Conservation (phyloP, 2,888 invertebrate species). For the Formica aserva region DNA sequence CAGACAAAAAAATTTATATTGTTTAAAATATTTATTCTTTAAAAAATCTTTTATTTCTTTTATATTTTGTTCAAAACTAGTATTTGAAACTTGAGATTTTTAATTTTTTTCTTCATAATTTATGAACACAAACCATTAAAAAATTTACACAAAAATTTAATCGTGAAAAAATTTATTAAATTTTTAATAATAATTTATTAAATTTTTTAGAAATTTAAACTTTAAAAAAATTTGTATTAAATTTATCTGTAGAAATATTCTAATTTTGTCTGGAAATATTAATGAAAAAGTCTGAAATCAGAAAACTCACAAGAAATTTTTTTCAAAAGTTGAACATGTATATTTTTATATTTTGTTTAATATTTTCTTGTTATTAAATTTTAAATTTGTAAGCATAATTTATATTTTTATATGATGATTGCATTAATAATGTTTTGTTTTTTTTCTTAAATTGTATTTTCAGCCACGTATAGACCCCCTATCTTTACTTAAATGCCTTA, state of each 20-base stretch:
- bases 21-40: not conserved
- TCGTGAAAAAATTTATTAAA: not conserved
- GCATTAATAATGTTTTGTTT: not conserved
- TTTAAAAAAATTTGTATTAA: not conserved
- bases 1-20: not conserved
- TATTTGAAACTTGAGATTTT: not conserved
- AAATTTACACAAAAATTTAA: not conserved
- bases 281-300: not conserved
- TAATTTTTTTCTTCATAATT: not conserved
- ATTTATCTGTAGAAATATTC: not conserved
- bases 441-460: constrained; percentile 58
- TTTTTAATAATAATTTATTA: not conserved
- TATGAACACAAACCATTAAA: not conserved
- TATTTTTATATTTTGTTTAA: not conserved
- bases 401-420: constrained; percentile 35
- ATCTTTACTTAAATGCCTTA: constrained; percentile 95
- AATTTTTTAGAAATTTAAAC: not conserved
- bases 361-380: not conserved
- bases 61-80: not conserved
- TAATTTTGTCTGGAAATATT: not conserved
- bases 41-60: not conserved
- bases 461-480: constrained; percentile 97
- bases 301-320: not conserved
- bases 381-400: constrained; percentile 19
- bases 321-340: not conserved